phyloP scores from a whole-genome alignment of 1,140 invertebrate genomes.

The Drosophila asahinai region DNA sequence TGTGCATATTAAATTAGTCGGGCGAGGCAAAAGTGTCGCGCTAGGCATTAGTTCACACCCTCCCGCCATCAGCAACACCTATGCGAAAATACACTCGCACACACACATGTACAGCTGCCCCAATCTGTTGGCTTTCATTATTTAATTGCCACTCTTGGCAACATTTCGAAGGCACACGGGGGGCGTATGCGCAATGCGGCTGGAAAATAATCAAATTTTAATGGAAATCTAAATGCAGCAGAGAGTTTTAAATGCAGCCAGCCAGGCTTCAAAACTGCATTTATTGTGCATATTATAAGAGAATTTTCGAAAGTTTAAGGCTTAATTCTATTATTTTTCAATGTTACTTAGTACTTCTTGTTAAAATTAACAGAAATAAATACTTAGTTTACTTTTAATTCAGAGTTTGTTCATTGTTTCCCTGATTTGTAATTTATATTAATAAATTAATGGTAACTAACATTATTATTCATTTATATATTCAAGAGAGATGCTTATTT shows the following conservation, averaged over 20 bases:
- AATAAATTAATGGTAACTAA: too few relatives aligned
- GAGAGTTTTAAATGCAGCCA: constrained; percentile 1
- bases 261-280: neutral
- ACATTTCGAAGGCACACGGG: constrained; percentile 10
- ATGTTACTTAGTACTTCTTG: too few relatives aligned
- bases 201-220: constrained; percentile 29
- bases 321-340: neutral
- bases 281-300: too few relatives aligned
- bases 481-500: too few relatives aligned
- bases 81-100: neutral
- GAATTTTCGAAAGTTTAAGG: neutral
- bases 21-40: constrained; percentile 60
- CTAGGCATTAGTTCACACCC: constrained; percentile 66
- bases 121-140: constrained; percentile 67
- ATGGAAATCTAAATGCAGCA: constrained; percentile 30
- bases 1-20: constrained; percentile 73
- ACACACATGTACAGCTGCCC: constrained; percentile 12
- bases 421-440: too few relatives aligned
- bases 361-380: too few relatives aligned
- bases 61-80: constrained; percentile 8
- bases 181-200: constrained; percentile 53
- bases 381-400: too few relatives aligned
- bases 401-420: too few relatives aligned
- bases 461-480: too few relatives aligned
- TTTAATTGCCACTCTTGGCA: constrained; percentile 67